phyloP scores from a whole-genome alignment of 2,113 vertebrate species.

The Toxotes chatareus region DNA sequence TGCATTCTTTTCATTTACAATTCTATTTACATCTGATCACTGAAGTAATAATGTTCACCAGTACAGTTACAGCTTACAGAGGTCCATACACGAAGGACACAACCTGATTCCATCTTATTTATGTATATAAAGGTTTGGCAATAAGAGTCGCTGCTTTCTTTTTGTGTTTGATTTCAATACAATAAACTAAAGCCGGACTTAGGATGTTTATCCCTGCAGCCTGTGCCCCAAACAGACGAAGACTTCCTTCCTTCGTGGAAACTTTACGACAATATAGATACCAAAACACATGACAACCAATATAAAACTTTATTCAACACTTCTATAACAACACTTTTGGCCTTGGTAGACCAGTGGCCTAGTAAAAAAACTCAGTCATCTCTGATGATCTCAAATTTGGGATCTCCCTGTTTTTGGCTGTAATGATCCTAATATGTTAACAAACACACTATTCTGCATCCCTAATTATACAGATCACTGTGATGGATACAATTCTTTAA shows the following conservation, averaged over 20 bases:
- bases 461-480: too few relatives aligned
- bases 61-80: background rate
- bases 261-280: background rate
- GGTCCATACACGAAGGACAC: background rate
- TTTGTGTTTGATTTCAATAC: background rate
- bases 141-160: background rate
- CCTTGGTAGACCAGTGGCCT: background rate
- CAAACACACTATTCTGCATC: too few relatives aligned
- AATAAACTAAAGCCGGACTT: slow-evolving; percentile 28
- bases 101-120: background rate
- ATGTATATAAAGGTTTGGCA: slow-evolving; percentile 25
- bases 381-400: background rate
- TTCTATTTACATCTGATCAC: background rate
- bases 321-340: background rate
- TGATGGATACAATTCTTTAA: background rate
- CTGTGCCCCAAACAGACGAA: too few relatives aligned
- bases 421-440: background rate
- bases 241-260: background rate
- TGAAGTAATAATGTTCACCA: background rate
- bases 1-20: background rate
- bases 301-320: slow-evolving; percentile 29
- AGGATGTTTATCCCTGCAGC: background rate
- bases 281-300: background rate
- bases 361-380: background rate
- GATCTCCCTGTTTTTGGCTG: too few relatives aligned